Evolutionary conservation across 1,140 invertebrate genomes (phyloP).

Genomic region (Trinorchestia longiramus): DNA sequence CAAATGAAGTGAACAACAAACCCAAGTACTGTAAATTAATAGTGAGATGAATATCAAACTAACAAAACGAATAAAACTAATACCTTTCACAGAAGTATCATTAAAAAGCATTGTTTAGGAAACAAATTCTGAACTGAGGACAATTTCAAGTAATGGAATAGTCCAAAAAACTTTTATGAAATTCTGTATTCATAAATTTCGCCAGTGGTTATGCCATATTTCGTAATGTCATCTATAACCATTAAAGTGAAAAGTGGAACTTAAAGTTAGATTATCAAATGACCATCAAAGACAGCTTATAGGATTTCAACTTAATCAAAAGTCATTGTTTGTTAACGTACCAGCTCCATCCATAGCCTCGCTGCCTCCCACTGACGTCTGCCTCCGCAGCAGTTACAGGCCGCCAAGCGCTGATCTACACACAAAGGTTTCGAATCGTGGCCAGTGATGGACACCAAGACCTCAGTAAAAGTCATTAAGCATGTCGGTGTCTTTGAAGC

Average conservation of each 20-base stretch:
- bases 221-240: background rate
- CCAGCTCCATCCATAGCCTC: background rate
- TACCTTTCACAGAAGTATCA: background rate
- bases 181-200: background rate
- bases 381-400: background rate
- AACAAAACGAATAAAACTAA: background rate
- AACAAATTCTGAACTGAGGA: background rate
- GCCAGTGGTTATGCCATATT: background rate
- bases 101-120: background rate
- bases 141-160: background rate
- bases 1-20: background rate
- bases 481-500: background rate
- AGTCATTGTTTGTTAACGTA: background rate
- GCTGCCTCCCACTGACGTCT: background rate
- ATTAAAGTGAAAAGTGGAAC: too few relatives aligned
- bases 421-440: background rate
- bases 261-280: background rate
- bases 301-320: background rate
- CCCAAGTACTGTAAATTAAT: background rate
- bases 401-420: background rate
- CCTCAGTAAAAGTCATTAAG: background rate
- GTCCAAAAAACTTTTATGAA: background rate
- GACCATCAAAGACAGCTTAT: background rate
- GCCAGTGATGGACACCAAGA: background rate
- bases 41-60: background rate